Evolutionary conservation across 2,113 vertebrate species (phyloP).

Genomic region (Triplophysa tibetana): DNA sequence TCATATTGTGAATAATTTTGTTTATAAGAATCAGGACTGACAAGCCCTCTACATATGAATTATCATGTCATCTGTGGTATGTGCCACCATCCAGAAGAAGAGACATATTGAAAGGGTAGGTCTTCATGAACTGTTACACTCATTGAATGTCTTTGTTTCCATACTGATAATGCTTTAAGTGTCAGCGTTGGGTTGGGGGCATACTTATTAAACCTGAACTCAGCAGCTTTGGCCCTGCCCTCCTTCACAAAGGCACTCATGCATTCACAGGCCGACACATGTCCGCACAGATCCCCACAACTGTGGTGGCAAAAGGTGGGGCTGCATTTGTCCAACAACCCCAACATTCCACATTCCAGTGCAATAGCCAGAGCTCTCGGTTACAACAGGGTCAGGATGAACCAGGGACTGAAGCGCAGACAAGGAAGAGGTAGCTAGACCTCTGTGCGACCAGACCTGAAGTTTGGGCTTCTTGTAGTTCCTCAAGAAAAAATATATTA

Average conservation of each 20-base stretch:
- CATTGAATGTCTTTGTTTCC: slow-evolving; percentile 2
- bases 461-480: not conserved
- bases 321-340: slow-evolving; percentile 52
- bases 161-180: slow-evolving; percentile 33
- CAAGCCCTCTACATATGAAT: not conserved
- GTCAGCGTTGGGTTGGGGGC: slow-evolving; percentile 14
- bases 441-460: not conserved
- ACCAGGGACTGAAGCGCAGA: not conserved
- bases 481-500: no score
- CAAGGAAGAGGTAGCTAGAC: not conserved
- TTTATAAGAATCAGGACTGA: not conserved
- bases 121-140: not conserved
- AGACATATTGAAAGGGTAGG: not conserved
- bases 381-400: slow-evolving; percentile 1
- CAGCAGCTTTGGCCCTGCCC: slow-evolving; percentile 38
- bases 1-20: no score
- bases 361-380: slow-evolving; percentile 20
- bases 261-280: slow-evolving; percentile 45
- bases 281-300: slow-evolving; percentile 61
- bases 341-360: slow-evolving; percentile 56
- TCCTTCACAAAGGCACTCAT: slow-evolving; percentile 45
- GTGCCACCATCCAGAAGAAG: not conserved
- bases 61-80: not conserved
- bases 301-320: slow-evolving; percentile 44
- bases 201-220: slow-evolving; percentile 24